These are phyloP conservation scores for Caenorhabditis parvicauda DNA, from an alignment of 2,888 invertebrate species.

Conservation along the genomic window DNA sequence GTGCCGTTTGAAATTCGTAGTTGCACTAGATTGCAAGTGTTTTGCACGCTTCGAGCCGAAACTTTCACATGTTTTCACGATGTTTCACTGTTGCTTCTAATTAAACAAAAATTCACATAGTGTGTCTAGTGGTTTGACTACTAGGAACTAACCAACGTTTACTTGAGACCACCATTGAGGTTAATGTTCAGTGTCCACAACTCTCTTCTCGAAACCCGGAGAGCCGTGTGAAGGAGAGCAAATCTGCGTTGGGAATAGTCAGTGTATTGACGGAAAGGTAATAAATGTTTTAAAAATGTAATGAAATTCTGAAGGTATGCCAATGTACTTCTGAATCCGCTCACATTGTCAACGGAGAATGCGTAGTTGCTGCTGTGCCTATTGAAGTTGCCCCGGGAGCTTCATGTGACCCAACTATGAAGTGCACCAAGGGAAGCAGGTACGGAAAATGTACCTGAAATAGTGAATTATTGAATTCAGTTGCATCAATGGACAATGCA, in stretches of 20 bases:
- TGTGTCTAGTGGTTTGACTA: too few species aligned
- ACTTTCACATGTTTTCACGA: not conserved
- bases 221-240: conserved; percentile 42
- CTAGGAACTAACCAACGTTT: too few species aligned
- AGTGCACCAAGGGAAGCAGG: conserved; percentile 37
- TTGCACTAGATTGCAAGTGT: conserved; percentile 15
- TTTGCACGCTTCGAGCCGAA: conserved; percentile 11
- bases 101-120: too few species aligned
- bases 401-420: conserved; percentile 31
- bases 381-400: conserved; percentile 37
- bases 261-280: conserved; percentile 36
- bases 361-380: conserved; percentile 32
- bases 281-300: not conserved
- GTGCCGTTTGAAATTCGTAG: not conserved
- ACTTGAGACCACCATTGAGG: not conserved
- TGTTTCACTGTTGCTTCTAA: too few species aligned
- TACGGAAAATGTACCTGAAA: conserved; percentile 9
- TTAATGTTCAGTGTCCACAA: conserved; percentile 20
- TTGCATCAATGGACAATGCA: conserved; percentile 40
- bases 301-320: conserved; percentile 29
- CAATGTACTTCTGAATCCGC: conserved; percentile 52
- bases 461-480: conserved; percentile 6
- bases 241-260: conserved; percentile 45
- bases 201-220: conserved; percentile 47
- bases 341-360: conserved; percentile 44